Conservation (phyloP, 1,140 invertebrate genomes). For the Probaryconus sp. region DNA sequence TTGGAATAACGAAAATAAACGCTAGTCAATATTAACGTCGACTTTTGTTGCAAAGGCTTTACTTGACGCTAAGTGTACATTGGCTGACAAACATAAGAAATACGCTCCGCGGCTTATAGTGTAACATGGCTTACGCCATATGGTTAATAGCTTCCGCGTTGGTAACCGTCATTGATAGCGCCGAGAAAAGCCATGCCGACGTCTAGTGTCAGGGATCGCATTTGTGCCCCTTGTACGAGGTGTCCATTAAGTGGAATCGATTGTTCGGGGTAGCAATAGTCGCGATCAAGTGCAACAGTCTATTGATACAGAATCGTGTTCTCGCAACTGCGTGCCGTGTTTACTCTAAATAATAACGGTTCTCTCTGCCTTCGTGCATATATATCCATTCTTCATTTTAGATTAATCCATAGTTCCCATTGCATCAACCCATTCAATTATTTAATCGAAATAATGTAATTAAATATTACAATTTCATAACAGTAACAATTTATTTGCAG, state of each 20-base stretch:
- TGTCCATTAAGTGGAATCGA: constrained; percentile 55
- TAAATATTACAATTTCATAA: too few species aligned
- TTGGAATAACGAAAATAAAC: constrained; percentile 47
- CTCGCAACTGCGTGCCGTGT: constrained; percentile 28
- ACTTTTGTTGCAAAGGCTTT: constrained; percentile 39
- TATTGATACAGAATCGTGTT: constrained; percentile 29
- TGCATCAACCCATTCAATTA: too few species aligned
- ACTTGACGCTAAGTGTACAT: constrained; percentile 45
- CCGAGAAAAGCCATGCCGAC: constrained; percentile 55
- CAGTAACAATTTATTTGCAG: too few species aligned
- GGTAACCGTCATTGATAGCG: constrained; percentile 68
- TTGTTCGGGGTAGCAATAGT: constrained; percentile 39
- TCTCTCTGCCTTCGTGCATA: constrained; percentile 4
- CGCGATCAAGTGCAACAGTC: constrained; percentile 28
- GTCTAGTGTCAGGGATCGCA: constrained; percentile 64
- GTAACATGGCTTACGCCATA: constrained; percentile 68
- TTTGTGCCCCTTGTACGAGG: constrained; percentile 62
- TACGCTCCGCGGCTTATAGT: constrained; percentile 34
- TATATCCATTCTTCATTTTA: constrained; percentile 10
- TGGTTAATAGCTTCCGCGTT: constrained; percentile 74
- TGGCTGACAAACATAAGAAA: constrained; percentile 56
- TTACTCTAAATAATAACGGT: constrained; percentile 37
- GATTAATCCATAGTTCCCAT: constrained; percentile 1
- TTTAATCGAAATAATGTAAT: too few species aligned
- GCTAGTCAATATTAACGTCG: constrained; percentile 17